Percentiles rank a stretch among this genome's conserved stretches.
phyloP scores from a whole-genome alignment of 1,140 invertebrate species.

The Mylabris phalerata region DNA sequence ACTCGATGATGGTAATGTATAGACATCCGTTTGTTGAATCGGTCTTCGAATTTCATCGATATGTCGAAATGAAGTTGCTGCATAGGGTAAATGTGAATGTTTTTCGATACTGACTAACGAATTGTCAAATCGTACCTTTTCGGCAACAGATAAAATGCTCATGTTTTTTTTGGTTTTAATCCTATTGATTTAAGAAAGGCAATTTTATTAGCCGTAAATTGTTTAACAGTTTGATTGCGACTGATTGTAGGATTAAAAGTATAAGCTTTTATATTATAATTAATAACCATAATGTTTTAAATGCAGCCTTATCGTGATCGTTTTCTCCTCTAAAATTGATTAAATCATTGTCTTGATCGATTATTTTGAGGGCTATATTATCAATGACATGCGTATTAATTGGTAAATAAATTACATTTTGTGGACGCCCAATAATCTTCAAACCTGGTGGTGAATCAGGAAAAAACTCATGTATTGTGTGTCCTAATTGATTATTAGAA shows the following conservation, averaged over 20 bases:
- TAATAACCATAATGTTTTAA: too few relatives aligned
- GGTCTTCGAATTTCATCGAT: constrained; percentile 25
- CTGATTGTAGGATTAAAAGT: too few relatives aligned
- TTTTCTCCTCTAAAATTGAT: too few relatives aligned
- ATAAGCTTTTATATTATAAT: too few relatives aligned
- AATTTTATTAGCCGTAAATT: too few relatives aligned
- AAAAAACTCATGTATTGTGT: constrained; percentile 35
- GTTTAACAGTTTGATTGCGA: too few relatives aligned
- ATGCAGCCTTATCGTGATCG: too few relatives aligned
- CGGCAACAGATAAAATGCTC: too few relatives aligned
- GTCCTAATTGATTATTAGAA: constrained; percentile 23
- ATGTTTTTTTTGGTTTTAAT: too few relatives aligned
- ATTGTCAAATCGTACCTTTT: not conserved
- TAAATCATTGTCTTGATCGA: not conserved
- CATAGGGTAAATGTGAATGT: constrained; percentile 15
- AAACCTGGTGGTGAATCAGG: constrained; percentile 27
- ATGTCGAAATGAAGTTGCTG: constrained; percentile 12
- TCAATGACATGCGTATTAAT: constrained; percentile 9
- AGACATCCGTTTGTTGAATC: constrained; percentile 21
- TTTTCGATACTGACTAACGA: constrained; percentile 1
- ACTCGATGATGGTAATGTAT: constrained; percentile 18
- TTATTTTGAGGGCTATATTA: constrained; percentile 16
- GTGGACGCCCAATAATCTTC: constrained; percentile 16
- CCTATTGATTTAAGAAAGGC: too few relatives aligned
- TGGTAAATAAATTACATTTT: not conserved